phyloP scores from a whole-genome alignment of 1,140 invertebrate species.

The Lepidurus packardi region DNA sequence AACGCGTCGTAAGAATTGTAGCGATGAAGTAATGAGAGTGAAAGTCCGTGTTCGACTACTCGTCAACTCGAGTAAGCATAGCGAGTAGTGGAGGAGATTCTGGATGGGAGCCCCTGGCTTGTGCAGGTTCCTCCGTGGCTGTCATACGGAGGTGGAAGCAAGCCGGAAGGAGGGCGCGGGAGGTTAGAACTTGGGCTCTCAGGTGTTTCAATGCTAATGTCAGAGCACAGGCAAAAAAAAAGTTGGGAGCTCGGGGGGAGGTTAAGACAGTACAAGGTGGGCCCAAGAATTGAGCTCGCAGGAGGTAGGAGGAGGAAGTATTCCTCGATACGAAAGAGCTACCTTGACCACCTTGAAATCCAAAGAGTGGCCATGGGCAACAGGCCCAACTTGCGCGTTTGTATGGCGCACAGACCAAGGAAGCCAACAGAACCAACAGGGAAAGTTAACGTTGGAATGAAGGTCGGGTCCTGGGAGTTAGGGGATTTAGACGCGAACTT shows the following conservation, averaged over 20 bases:
- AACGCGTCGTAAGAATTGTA: not conserved
- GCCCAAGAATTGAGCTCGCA: not conserved
- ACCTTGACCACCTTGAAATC: constrained; percentile 17
- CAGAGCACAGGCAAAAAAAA: not conserved
- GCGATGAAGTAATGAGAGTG: constrained; percentile 34
- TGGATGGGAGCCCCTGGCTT: constrained; percentile 16
- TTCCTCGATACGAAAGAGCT: not conserved
- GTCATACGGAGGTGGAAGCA: constrained; percentile 17
- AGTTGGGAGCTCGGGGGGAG: not conserved
- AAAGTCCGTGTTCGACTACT: constrained; percentile 30
- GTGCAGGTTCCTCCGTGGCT: not conserved
- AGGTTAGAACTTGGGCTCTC: not conserved
- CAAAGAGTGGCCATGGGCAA: not conserved
- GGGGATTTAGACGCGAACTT: not conserved
- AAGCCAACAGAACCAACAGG: constrained; percentile 9
- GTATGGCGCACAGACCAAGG: not conserved
- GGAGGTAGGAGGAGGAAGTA: not conserved
- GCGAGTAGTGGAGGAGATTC: constrained; percentile 4
- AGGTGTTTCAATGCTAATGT: constrained; percentile 22
- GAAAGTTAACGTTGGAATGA: constrained; percentile 5
- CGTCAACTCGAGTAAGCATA: constrained; percentile 21
- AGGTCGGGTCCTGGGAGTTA: not conserved
- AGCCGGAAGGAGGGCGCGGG: constrained; percentile 16
- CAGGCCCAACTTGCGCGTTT: constrained; percentile 15
- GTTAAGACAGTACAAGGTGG: not conserved